Conservation (phyloP, 92 coral and sea anemone species). For the Phenganax stokvisi region DNA sequence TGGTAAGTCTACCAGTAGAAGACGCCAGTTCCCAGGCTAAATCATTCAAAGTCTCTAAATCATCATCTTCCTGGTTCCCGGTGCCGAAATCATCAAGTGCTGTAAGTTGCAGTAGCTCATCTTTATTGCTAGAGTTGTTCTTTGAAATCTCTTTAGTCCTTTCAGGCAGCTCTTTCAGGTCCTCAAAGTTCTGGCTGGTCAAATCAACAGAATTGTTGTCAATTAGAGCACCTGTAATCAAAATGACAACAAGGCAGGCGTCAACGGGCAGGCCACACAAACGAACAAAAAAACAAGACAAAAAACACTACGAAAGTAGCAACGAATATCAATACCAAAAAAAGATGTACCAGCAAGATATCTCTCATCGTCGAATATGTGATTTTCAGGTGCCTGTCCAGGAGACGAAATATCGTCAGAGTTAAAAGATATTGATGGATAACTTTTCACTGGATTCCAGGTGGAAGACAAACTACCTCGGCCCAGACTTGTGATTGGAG, state of each 20-base stretch:
- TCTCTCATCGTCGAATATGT: not conserved
- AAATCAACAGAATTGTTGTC: not conserved
- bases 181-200: not conserved
- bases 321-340: too few species aligned
- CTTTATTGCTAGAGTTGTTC: conserved; percentile 1
- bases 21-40: conserved; percentile 93
- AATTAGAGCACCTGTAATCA: not conserved
- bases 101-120: not conserved
- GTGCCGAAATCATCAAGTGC: conserved; percentile 45
- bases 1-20: conserved; percentile 78
- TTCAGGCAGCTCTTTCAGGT: not conserved
- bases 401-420: not conserved
- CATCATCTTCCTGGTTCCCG: conserved; percentile 76
- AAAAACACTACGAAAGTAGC: too few species aligned
- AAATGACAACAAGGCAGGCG: not conserved
- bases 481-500: conserved; percentile 12
- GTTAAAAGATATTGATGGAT: not conserved
- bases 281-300: too few species aligned
- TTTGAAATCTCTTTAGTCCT: not conserved
- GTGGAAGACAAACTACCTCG: conserved; percentile 19
- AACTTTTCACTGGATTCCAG: conserved; percentile 26
- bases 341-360: not conserved
- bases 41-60: conserved; percentile 77
- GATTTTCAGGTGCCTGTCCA: not conserved
- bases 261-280: not conserved